Base-by-base conservation (phyloP, 2,113 vertebrate species). In the Parus major region DNA sequence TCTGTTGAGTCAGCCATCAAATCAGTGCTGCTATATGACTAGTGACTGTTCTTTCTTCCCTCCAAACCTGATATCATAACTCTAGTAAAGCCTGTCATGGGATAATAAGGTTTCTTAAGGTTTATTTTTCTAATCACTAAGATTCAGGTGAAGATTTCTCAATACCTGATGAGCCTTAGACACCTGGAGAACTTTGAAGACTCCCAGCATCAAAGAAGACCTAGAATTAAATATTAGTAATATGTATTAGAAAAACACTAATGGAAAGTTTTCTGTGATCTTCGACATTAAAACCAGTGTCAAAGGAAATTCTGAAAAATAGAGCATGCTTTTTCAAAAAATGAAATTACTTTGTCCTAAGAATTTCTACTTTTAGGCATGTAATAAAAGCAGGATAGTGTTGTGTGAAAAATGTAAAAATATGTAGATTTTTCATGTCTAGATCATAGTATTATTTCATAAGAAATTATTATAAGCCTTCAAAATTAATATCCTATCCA, bases 401-500 rank as follows among this genome's bases (percentile, higher is more conserved):
- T 52, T 80, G 55, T 70, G n/a, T 68, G 60, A 46, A 86, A 92
- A 72, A 75, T 36, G 31, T 53, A 59, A 72, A 92, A 94, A 86
- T 87, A 72, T 23, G 31, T 55, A 66, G 50, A 93, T 88, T 90
- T 95, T 63, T 93, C 44, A 64, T 85, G 72, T 52, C 41, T 93
- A 64, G 59, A 47, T 95, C 55, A 55, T 77, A 68, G 49, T 60
- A 33, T 79, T 94, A 79, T 92, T 94, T 92, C 28, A 60, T 56
- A 86, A 72, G 50, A 86, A 96, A 79, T 79, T 4, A 90, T 92
- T 90, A 28, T 86, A 84, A 77, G 12, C 49, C 22, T 95, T 65
- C 63, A 82, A 91, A 97, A 95, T 97, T 86, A 97, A 94, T 95
- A 95, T 79, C 69, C 21, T 88, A 89, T 95, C 65, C 59, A 90